Conservation (phyloP, 2,888 invertebrate species). For the Trisateles emortualis region DNA sequence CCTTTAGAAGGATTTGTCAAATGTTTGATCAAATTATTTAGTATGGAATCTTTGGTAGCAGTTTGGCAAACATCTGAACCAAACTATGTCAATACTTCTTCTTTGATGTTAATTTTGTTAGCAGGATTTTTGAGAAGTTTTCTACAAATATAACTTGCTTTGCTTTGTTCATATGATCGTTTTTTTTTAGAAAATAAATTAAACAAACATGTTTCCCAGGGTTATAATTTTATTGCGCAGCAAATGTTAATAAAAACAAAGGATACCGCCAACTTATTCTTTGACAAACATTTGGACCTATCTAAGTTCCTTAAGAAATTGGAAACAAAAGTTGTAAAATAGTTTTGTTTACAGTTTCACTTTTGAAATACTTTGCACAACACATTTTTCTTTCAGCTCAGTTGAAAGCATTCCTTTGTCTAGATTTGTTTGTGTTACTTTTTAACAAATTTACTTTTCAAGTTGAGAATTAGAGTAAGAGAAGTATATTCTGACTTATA, state of each 20-base stretch:
- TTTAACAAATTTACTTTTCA: no score
- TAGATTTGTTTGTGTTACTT: not conserved
- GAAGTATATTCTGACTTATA: no score
- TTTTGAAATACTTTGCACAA: not conserved
- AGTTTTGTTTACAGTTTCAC: not conserved
- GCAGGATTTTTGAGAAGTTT: no score
- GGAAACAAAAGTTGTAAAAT: not conserved
- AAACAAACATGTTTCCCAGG: no score
- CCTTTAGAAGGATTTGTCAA: slow-evolving; percentile 50
- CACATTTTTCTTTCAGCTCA: not conserved
- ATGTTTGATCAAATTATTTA: slow-evolving; percentile 53
- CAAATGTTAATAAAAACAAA: no score
- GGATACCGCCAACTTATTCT: no score
- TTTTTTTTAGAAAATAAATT: no score
- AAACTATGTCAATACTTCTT: slow-evolving; percentile 6
- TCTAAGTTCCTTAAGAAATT: not conserved
- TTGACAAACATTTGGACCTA: not conserved
- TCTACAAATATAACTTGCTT: no score
- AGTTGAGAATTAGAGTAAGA: no score
- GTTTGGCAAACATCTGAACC: slow-evolving; percentile 38
- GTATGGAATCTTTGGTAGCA: slow-evolving; percentile 26
- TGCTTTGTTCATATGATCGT: no score
- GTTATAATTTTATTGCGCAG: no score
- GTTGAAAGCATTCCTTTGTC: not conserved
- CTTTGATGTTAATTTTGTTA: not conserved